Evolutionary conservation across 2,797 vertebrate species (phyloP).

Genomic region (Pangasius macronema): DNA sequence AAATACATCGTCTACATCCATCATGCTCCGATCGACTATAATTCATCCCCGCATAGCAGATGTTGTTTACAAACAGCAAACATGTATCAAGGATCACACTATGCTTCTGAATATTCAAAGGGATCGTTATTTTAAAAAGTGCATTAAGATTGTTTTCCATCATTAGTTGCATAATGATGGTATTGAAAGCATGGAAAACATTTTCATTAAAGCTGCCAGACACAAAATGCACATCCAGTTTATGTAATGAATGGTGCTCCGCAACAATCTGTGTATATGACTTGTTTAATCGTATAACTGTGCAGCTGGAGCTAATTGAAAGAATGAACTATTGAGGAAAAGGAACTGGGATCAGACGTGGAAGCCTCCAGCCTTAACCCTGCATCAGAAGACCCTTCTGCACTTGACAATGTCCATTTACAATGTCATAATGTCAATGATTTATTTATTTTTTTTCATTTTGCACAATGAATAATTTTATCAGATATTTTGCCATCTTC

Average conservation of each 20-base stretch:
- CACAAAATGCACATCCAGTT: constrained; percentile 7
- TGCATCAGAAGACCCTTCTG: constrained; percentile 22
- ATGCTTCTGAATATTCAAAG: constrained; percentile 7
- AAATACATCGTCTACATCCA: background rate
- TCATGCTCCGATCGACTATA: background rate
- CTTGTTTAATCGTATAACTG: background rate
- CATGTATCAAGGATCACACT: background rate
- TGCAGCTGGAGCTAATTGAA: constrained; percentile 45
- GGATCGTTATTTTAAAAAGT: background rate
- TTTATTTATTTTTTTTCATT: background rate
- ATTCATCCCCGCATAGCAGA: background rate
- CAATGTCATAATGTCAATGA: background rate
- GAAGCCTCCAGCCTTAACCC: constrained; percentile 37
- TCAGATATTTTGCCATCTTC: background rate
- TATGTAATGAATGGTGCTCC: constrained; percentile 3
- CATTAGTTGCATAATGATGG: constrained; percentile 9
- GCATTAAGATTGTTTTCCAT: background rate
- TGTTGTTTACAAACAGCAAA: background rate
- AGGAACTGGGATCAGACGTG: constrained; percentile 35
- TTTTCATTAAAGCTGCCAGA: constrained; percentile 11
- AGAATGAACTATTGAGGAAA: constrained; percentile 37
- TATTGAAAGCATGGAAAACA: background rate
- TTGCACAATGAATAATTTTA: background rate
- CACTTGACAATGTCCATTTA: background rate
- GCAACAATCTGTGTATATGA: background rate